Conservation (phyloP, 2,113 vertebrate genomes). For the Mormyrus iriodes region DNA sequence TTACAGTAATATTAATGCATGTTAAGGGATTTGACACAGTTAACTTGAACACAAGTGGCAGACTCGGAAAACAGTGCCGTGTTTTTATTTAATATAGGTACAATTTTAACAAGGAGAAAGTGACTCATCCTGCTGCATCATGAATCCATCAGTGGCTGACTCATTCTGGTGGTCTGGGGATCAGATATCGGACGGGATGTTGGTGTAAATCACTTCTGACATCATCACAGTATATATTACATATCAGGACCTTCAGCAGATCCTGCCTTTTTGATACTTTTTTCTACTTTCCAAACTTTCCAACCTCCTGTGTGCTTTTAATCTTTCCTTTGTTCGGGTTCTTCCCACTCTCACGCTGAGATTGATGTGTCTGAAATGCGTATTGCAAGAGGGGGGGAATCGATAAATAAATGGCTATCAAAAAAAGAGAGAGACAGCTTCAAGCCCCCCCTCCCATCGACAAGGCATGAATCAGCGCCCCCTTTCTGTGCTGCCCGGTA, state of each 20-base stretch:
- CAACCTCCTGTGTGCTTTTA: background rate
- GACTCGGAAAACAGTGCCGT: background rate
- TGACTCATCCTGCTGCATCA: background rate
- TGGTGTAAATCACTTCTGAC: background rate
- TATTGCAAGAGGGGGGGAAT: background rate
- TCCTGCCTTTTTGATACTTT: background rate
- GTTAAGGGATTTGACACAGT: background rate
- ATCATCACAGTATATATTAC: background rate
- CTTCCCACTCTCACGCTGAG: background rate
- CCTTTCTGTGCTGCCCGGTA: background rate
- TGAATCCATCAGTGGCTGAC: background rate
- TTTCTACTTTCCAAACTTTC: background rate
- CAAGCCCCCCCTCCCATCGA: background rate
- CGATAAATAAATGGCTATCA: slow-evolving; percentile 15
- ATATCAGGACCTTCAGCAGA: background rate
- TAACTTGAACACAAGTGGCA: background rate
- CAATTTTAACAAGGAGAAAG: background rate
- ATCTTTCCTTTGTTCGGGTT: background rate
- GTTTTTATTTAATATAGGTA: background rate
- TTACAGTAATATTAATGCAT: background rate
- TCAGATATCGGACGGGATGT: background rate
- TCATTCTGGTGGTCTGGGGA: background rate
- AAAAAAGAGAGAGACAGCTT: slow-evolving; percentile 2
- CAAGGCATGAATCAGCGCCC: background rate
- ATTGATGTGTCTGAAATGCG: slow-evolving; percentile 4